Conservation (phyloP, 2,113 vertebrate species). For the human region DNA sequence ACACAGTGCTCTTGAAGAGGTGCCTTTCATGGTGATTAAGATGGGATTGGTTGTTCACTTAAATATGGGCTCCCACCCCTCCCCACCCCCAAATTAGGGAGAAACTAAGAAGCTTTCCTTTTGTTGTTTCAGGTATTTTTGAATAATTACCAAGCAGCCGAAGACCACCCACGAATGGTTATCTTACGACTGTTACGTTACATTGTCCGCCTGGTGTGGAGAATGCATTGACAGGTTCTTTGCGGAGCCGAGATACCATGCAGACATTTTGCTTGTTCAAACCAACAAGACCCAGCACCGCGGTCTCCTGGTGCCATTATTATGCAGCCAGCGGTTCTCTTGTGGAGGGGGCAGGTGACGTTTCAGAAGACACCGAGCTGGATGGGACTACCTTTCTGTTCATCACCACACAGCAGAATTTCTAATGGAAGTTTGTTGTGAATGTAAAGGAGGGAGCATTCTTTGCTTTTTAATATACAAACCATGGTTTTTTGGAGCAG, state of each 20-base stretch:
- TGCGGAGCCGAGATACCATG: background rate
- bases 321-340: background rate
- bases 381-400: background rate
- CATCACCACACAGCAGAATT: background rate
- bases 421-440: constrained; percentile 49
- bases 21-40: rapidly evolving
- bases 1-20: rapidly evolving
- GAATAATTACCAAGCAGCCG: constrained; percentile 71
- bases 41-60: background rate
- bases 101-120: background rate
- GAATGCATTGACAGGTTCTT: constrained; percentile 77
- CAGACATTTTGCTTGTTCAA: constrained; percentile 34
- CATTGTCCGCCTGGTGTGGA: constrained; percentile 85
- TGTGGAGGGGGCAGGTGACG: background rate
- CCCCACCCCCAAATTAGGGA: background rate
- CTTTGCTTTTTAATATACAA: constrained; percentile 17
- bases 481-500: constrained; percentile 41
- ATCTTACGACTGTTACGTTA: constrained; percentile 84
- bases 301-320: background rate
- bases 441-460: constrained; percentile 68
- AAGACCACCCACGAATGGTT: constrained; percentile 78
- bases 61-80: rapidly evolving
- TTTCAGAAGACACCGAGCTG: background rate
- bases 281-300: background rate
- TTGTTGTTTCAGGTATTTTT: constrained; percentile 81